phyloP scores from a whole-genome alignment of 2,797 vertebrate genomes.

The Remorina albescens region DNA sequence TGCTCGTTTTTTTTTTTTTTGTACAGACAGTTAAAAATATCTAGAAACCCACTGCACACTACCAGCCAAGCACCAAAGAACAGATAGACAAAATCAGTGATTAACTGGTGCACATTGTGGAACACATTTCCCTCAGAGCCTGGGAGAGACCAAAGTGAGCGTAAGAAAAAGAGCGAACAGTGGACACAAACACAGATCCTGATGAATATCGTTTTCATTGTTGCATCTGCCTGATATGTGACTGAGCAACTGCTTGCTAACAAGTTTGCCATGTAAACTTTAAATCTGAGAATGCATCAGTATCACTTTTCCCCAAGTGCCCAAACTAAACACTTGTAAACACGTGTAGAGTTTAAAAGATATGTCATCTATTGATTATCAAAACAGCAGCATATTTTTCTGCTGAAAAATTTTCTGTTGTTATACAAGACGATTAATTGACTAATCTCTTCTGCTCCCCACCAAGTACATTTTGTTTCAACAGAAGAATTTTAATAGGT shows the following conservation, averaged over 20 bases:
- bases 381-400: not conserved
- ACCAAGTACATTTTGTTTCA: constrained; percentile 29
- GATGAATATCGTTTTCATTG: not conserved
- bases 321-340: not conserved
- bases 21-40: not conserved
- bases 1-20: not conserved
- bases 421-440: not conserved
- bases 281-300: too few species aligned
- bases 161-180: not conserved
- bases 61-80: not conserved
- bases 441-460: constrained; percentile 6
- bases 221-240: not conserved
- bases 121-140: not conserved
- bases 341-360: not conserved
- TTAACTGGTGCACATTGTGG: not conserved
- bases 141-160: not conserved
- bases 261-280: not conserved
- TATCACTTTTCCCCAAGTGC: not conserved
- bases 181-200: not conserved
- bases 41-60: not conserved
- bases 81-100: not conserved
- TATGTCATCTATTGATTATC: not conserved
- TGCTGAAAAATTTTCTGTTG: not conserved
- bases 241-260: not conserved
- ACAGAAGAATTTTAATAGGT: constrained; percentile 28